Evolutionary conservation across 2,113 vertebrate genomes (phyloP), one percentile per base, ranked within the genome.

Genomic region (Zapornia atra): DNA sequence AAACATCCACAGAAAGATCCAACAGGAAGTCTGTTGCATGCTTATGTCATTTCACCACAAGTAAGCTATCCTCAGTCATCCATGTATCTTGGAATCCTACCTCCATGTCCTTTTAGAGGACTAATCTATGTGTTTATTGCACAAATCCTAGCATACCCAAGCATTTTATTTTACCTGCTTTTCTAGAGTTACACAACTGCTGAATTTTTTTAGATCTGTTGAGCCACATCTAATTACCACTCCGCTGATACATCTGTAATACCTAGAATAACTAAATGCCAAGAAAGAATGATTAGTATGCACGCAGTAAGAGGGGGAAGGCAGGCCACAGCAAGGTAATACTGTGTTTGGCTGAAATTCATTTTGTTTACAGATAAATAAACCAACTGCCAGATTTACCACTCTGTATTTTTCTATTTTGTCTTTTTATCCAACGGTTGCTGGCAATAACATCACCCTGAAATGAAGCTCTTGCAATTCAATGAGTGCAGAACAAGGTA

Each of bases 351-450:
- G 51, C 48, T 86, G 66, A 86, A 92, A 86, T 77, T 90, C 15
- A 31, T 86, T 91, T 68, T 68, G 20, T 92, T 95, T 91, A 88
- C 36, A 86, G 81, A 78, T 48, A 90, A 91, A 82, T 79, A 90
- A 96, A 57, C 54, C 59, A 71, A 79, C 25, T 56, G 77, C 65
- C 86, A 90, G 64, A 86, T 76, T 78, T 84, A 60, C 44, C 53
- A 92, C 22, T 84, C 56, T 59, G n/a, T 25, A 82, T 26, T 65
- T 85, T 81, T 36, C 64, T 16, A 29, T 78, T 93, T 68, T 72
- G 51, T 21, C 59, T 85, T 85, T 53, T 86, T 21, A 17, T 48
- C 86, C 92, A 84, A 29, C 29, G 31, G 54, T 38, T 78, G 69
- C 57, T 84, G 75, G 69, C 91, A 95, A 25, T 21, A 90, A 51